Evolutionary conservation across 2,797 vertebrate genomes (phyloP).

Genomic region (Craterocephalus amniculus): DNA sequence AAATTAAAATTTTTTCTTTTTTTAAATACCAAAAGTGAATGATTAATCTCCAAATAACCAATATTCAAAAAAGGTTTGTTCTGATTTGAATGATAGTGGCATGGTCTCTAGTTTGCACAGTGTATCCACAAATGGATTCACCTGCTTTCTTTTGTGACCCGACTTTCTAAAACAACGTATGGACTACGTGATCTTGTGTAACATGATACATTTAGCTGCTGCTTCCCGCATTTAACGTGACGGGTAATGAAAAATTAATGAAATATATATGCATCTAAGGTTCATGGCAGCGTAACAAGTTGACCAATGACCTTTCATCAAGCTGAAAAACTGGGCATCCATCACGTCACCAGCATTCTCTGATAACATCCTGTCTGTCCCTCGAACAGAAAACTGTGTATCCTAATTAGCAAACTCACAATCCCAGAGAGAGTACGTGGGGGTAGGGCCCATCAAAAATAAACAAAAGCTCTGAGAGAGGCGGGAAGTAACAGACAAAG

Average conservation of each 20-base stretch:
- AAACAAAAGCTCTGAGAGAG: constrained; percentile 50
- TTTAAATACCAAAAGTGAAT: too few species aligned
- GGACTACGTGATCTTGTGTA: too few species aligned
- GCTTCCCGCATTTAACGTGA: too few species aligned
- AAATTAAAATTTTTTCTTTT: too few species aligned
- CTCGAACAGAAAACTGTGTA: constrained; percentile 30
- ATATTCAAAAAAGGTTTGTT: too few species aligned
- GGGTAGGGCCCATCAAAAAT: constrained; percentile 41
- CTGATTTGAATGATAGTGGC: too few species aligned
- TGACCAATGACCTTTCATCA: constrained; percentile 13
- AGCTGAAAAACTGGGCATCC: constrained; percentile 6
- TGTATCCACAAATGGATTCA: too few species aligned
- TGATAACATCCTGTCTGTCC: constrained; percentile 54
- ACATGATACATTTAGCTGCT: too few species aligned
- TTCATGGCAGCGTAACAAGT: background rate
- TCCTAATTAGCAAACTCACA: constrained; percentile 51
- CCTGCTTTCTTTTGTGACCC: too few species aligned
- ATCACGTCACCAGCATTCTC: constrained; percentile 29
- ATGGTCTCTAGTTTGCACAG: too few species aligned
- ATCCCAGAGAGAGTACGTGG: constrained; percentile 30
- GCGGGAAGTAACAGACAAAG: constrained; percentile 57
- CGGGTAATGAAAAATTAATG: background rate
- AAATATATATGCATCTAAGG: background rate
- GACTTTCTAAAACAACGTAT: too few species aligned
- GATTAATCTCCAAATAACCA: too few species aligned